These are phyloP conservation scores for Cotesia chilonis DNA, from an alignment of 1,140 invertebrate genomes.

Conservation along the genomic window DNA sequence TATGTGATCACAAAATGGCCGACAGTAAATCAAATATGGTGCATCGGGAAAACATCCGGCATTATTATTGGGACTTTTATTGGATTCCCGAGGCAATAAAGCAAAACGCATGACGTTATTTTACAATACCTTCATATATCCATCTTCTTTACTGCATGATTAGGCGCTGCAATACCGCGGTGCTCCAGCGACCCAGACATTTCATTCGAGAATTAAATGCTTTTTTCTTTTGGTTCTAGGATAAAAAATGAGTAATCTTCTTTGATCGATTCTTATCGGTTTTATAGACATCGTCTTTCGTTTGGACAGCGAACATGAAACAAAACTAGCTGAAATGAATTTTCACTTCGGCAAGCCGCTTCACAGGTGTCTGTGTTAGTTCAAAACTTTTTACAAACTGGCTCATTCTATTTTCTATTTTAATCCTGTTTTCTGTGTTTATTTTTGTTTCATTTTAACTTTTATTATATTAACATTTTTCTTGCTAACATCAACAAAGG, in stretches of 20 bases:
- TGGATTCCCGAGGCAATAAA: slow-evolving; percentile 61
- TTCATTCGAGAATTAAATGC: too few species aligned
- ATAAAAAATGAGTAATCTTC: too few species aligned
- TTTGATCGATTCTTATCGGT: too few species aligned
- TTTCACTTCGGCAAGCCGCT: not conserved
- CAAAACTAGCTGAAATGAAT: slow-evolving; percentile 2
- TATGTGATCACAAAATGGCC: slow-evolving; percentile 68
- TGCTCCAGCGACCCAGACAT: not conserved
- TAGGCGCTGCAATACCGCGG: not conserved
- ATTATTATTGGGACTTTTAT: slow-evolving; percentile 69
- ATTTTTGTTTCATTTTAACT: not conserved
- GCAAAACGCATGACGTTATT: slow-evolving; percentile 58
- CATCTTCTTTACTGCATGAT: slow-evolving; percentile 31
- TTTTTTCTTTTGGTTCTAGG: too few species aligned
- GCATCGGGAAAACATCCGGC: slow-evolving; percentile 67
- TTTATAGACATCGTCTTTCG: too few species aligned
- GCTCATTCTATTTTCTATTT: not conserved
- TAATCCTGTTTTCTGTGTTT: not conserved
- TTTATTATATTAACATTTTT: slow-evolving; percentile 1
- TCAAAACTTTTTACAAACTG: not conserved
- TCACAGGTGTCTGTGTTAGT: slow-evolving; percentile 27
- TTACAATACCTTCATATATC: slow-evolving; percentile 43
- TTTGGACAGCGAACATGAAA: too few species aligned
- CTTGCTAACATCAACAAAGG: slow-evolving; percentile 21
- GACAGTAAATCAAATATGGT: slow-evolving; percentile 67